Evolutionary conservation across 2,888 invertebrate species (phyloP), one percentile per base, ranked within the genome.

Genomic region (Megaustenia siamemsis): DNA sequence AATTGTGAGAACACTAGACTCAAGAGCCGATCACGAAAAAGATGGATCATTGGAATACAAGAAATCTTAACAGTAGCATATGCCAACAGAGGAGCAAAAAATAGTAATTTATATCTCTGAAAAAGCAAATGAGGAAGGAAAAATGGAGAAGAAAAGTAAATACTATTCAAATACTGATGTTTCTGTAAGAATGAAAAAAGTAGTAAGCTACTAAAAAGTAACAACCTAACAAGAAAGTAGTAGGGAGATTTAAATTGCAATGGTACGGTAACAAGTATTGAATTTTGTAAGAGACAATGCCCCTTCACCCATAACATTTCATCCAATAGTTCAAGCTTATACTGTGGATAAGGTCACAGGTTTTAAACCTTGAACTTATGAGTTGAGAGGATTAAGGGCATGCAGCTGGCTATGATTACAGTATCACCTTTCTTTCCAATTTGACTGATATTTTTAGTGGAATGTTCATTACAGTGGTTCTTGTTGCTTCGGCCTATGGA

Each of bases 341-440:
- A 32, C 24, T 21, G 18, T 78, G 78, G 18, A 56, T 78, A 60
- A 38, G 56, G 78, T 78, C 60, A 56, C 35, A 60, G 78, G 56
- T 38, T 38, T 60, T 18, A 60, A 49, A 32, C 32, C 56, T 18
- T 10, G 18, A n/a, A n/a, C 10, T 24, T 40, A 24, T 28, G 73
- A 8, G 40, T 24, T 8, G 12, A n/a, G 63, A 60, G n/a, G n/a
- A n/a, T n/a, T 38, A 38, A 6, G 60, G 49, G 4, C 21, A 18
- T 73, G 45, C 3, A 28, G 73, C 68, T 56, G 8, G 45, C 28
- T 8, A 6, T 40, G 69, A 10, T 15, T 38, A 40, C 15, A 56
- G 15, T 21, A 24, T 38, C 68, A 68, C 68, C 68, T 68, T 68
- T 68, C 35, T 35, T 35, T 32, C 35, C 6, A 32, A 8, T n/a